A percentile compares a stretch with the other conserved stretches of the same genome.
Evolutionary conservation across 2,888 invertebrate species (phyloP).

Genomic region (Metacarcinus magister): DNA sequence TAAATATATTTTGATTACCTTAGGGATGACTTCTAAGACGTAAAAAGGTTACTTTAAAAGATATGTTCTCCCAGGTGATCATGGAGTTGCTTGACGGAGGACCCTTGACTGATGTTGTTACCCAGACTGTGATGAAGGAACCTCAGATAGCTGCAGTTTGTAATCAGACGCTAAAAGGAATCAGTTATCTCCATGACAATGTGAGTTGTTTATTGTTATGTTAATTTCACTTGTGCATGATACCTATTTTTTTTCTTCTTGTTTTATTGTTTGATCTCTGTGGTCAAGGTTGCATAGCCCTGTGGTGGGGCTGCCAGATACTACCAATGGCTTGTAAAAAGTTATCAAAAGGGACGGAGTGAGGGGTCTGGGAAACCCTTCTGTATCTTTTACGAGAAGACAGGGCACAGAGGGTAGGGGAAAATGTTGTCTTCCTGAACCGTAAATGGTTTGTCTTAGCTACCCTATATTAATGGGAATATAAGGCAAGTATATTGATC

Average conservation of each 20-base stretch:
- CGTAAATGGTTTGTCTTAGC: too few relatives aligned
- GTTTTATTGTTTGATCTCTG: background rate
- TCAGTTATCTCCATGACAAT: slow-evolving; percentile 91
- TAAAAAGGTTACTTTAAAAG: background rate
- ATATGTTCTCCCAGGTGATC: slow-evolving; percentile 86
- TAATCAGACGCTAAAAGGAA: slow-evolving; percentile 93
- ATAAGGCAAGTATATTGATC: too few relatives aligned
- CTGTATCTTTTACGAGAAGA: too few relatives aligned
- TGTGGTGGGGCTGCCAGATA: too few relatives aligned
- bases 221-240: background rate
- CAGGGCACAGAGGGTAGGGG: too few relatives aligned
- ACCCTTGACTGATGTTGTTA: slow-evolving; percentile 97
- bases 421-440: too few relatives aligned
- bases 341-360: too few relatives aligned
- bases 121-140: slow-evolving; percentile 98
- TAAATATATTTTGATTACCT: background rate
- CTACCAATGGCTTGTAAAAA: too few relatives aligned
- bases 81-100: slow-evolving; percentile 98
- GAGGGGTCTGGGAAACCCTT: too few relatives aligned
- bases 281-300: too few relatives aligned
- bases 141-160: slow-evolving; percentile 98
- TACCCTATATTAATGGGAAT: too few relatives aligned
- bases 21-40: background rate
- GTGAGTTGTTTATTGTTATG: slow-evolving; percentile 66
- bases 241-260: background rate